Conservation (phyloP, 2,797 vertebrate genomes). For the Liasis olivaceus region DNA sequence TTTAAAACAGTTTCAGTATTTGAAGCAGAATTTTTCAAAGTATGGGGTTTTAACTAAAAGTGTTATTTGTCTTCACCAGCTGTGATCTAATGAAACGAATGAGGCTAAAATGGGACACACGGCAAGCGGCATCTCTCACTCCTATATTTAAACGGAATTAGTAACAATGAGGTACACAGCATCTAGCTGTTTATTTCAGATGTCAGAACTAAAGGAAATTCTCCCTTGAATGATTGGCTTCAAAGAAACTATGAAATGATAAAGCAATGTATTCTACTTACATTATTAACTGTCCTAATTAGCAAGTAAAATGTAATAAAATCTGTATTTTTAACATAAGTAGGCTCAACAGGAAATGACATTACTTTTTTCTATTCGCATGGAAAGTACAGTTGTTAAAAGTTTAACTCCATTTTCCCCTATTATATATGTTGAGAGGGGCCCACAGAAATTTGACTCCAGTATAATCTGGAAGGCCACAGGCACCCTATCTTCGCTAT, state of each 20-base stretch:
- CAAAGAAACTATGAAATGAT: neutral
- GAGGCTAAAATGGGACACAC: neutral
- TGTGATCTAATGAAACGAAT: neutral
- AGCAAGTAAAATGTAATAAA: neutral
- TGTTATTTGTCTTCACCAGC: neutral
- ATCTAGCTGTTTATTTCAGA: neutral
- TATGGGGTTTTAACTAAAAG: neutral
- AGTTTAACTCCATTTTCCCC: neutral
- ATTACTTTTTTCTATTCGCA: neutral
- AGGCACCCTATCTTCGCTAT: no score
- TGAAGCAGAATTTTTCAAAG: neutral
- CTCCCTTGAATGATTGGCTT: neutral
- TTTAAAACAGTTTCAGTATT: neutral
- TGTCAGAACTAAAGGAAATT: neutral
- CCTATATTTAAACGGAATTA: neutral
- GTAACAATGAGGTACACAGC: neutral
- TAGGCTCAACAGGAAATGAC: neutral
- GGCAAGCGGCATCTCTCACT: neutral
- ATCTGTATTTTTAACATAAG: neutral
- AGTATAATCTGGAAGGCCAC: neutral
- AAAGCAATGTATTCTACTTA: neutral
- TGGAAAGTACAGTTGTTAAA: neutral
- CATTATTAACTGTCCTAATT: neutral
- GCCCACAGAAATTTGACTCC: neutral
- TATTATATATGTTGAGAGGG: neutral